phyloP scores from a whole-genome alignment of 1,140 invertebrate species.

The Rhopalosiphum padi region DNA sequence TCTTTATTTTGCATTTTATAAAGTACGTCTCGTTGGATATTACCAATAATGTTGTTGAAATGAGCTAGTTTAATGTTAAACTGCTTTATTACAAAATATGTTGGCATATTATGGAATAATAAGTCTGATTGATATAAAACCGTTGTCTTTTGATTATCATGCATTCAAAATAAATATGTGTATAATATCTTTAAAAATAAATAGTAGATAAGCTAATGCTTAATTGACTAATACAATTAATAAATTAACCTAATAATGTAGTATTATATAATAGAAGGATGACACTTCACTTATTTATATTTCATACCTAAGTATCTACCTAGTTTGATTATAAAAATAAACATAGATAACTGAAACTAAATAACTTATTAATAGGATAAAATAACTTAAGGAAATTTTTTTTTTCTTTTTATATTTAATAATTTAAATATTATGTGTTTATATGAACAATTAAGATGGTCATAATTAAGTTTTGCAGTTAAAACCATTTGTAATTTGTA shows the following conservation, averaged over 20 bases:
- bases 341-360: background rate
- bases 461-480: background rate
- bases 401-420: background rate
- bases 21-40: background rate
- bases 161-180: too few relatives aligned
- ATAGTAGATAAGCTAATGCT: background rate
- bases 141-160: background rate
- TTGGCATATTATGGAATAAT: background rate
- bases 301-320: background rate
- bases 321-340: background rate
- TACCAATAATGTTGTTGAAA: background rate
- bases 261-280: background rate
- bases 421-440: background rate
- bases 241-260: background rate
- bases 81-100: background rate
- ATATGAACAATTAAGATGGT: background rate
- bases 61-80: background rate
- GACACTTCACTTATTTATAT: background rate
- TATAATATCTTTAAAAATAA: too few relatives aligned
- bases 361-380: background rate
- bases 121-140: background rate
- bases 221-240: background rate
- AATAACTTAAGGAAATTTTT: background rate
- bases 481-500: background rate
- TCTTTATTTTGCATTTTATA: background rate